Evolutionary conservation across 1,140 invertebrate species (phyloP), one percentile per base, ranked within the genome.

Genomic region (Caenorhabditis elegans): DNA sequence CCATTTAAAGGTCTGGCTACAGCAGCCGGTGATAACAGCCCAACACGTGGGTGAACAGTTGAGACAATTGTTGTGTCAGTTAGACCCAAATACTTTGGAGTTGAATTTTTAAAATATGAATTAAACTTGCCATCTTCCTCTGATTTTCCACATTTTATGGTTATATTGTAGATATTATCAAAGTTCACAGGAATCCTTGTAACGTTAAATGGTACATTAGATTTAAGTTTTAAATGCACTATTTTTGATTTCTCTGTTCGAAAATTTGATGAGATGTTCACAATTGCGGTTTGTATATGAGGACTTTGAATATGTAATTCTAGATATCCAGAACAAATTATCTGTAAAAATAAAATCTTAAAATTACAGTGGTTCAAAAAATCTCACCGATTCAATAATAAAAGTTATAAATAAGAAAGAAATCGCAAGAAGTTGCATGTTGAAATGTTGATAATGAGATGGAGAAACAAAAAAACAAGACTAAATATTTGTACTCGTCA

Each of bases 401-500:
- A 3, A 31, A n/a, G n/a, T n/a, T 22, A 34, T 17, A 53, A 53
- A 53, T 53, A 26, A 26, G 6, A 60, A 17, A 31, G 11, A 34
- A 6, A 31, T 6, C 6, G 34, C 2, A 2, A 2, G 13, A 24
- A 60, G 28, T 60, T 60, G 8, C 53, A 60, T 60, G 31, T 60
- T 1, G 4, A 24, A 51, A 51, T 24, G 53, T 60, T 10, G 53
- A 31, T 60, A 31, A 13, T 11, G 10, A 31, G 24, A 26, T 34
- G 15, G 46, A 48, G n/a, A 48, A 48, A 31, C 26, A 60, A 34
- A 22, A 60, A 5, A 53, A 26, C 8, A 53, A 11, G 22, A 53
- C 49, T n/a, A 53, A 60, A 28, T 60, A 60, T 60, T 60, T 60
- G 53, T 60, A 60, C 53, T 60, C 19, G 53, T n/a, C 11, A 17